These are phyloP conservation scores for Hippocampus mohnikei DNA, from an alignment of 2,113 vertebrate species.

Conservation along the genomic window DNA sequence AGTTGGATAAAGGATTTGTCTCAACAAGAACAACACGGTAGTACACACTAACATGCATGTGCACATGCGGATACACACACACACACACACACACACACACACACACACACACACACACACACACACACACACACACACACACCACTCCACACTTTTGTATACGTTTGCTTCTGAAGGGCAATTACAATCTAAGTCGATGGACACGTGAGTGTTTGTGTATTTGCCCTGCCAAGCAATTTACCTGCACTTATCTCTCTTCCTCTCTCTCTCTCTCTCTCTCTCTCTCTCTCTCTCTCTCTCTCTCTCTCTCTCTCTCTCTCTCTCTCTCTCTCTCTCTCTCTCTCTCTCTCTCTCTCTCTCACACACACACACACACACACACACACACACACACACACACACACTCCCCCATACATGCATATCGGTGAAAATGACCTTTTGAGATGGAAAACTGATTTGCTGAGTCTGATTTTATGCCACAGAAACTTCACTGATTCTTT, in stretches of 20 bases:
- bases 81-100: background rate
- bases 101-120: background rate
- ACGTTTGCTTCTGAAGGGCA: conserved; percentile 39
- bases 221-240: conserved; percentile 46
- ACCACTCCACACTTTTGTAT: conserved; percentile 16
- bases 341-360: conserved; percentile 3
- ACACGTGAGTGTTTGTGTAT: conserved; percentile 6
- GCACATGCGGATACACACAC: background rate
- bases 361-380: conserved; percentile 15
- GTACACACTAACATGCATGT: too few relatives aligned
- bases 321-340: conserved; percentile 15
- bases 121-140: background rate
- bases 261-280: conserved; percentile 6
- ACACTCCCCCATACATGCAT: conserved; percentile 7
- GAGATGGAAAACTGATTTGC: conserved; percentile 24
- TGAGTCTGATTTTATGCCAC: conserved; percentile 8
- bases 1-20: background rate
- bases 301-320: background rate
- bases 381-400: conserved; percentile 10
- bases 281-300: background rate
- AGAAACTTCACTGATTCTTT: conserved; percentile 5
- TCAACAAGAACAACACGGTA: background rate
- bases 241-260: conserved; percentile 42
- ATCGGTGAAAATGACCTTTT: conserved; percentile 29
- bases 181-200: conserved; percentile 36